Base-by-base conservation (phyloP, 2,797 vertebrate species). In the Carapus acus region DNA sequence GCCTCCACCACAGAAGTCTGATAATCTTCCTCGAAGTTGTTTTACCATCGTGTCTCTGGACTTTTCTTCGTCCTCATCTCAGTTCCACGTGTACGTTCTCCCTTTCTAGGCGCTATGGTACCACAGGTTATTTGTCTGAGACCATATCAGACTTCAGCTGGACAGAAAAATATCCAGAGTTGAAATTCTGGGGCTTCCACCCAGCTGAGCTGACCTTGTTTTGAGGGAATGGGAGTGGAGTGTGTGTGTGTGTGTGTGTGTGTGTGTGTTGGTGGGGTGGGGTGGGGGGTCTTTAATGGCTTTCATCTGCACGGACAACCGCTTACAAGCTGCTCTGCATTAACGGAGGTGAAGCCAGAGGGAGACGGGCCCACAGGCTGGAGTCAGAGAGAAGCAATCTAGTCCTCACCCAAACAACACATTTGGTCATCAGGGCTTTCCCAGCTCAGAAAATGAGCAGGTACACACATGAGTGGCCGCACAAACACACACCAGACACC, bases 191-290 rank as follows among this genome's bases (percentile, higher is more conserved):
- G 65, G 67, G 62, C 54, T 67, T 68, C 80, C 70, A 49, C 58
- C 76, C 73, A 77, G 70, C 66, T 76, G 75, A 69, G 77, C 24
- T 57, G 77, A 73, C 83, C 83, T 85, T 84, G 80, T 85, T 83
- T 74, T 62, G 6, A 23, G 48, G 33, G 40, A 27, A 24, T 23
- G 2, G 9, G 38, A 45, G 48, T 34, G n/a, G n/a, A n/a, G n/a
- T n/a, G n/a, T n/a, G n/a, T n/a, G n/a, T n/a, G n/a, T n/a, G n/a
- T n/a, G n/a, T n/a, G n/a, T n/a, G n/a, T n/a, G n/a, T n/a, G n/a
- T n/a, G n/a, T n/a, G n/a, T n/a, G 48, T 12, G 11, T 49, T 33
- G 24, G 49, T 16, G 55, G 24, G 16, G 48, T 39, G 56, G 20
- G 1, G 33, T 56, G 64, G 36, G 67, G 14, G 66, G 67, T 44